Percentiles rank a stretch among this genome's conserved stretches.
phyloP scores from a whole-genome alignment of 2,888 invertebrate species.

The Ischnura elegans region DNA sequence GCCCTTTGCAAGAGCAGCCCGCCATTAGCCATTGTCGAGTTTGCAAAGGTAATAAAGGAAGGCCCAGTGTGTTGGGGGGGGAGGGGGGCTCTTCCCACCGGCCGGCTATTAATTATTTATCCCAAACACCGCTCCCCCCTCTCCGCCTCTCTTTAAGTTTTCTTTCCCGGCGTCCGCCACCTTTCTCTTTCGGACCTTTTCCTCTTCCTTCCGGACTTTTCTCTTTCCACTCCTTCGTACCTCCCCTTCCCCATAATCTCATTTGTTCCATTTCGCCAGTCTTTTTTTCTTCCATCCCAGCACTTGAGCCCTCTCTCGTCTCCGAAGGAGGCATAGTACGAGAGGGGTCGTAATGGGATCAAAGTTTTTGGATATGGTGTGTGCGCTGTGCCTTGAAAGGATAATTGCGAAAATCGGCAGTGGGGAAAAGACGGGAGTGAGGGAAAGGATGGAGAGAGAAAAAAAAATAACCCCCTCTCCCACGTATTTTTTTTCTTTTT shows the following conservation, averaged over 20 bases:
- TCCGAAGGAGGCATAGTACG: not conserved
- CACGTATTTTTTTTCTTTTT: too few relatives aligned
- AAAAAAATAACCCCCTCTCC: not conserved
- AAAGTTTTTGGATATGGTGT: not conserved
- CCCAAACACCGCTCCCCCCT: not conserved
- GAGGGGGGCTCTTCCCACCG: not conserved
- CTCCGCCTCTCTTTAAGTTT: not conserved
- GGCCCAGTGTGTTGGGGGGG: too few relatives aligned
- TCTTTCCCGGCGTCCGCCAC: too few relatives aligned
- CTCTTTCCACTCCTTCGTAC: not conserved
- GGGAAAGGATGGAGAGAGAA: too few relatives aligned
- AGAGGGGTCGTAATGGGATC: not conserved
- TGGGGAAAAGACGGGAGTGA: not conserved
- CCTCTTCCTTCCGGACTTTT: too few relatives aligned
- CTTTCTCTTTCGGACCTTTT: not conserved
- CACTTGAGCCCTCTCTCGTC: not conserved
- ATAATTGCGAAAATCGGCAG: not conserved
- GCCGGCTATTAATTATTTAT: not conserved
- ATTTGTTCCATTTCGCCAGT: not conserved
- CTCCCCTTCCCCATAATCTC: not conserved
- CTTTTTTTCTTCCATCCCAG: not conserved
- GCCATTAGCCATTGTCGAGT: not conserved
- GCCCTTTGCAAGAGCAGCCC: not conserved
- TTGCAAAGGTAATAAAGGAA: not conserved
- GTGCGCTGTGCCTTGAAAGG: not conserved